Evolutionary conservation across 30 jellyfish, hydroid and myxozoan genomes (phyloP).

Genomic region (Mastigias papua): DNA sequence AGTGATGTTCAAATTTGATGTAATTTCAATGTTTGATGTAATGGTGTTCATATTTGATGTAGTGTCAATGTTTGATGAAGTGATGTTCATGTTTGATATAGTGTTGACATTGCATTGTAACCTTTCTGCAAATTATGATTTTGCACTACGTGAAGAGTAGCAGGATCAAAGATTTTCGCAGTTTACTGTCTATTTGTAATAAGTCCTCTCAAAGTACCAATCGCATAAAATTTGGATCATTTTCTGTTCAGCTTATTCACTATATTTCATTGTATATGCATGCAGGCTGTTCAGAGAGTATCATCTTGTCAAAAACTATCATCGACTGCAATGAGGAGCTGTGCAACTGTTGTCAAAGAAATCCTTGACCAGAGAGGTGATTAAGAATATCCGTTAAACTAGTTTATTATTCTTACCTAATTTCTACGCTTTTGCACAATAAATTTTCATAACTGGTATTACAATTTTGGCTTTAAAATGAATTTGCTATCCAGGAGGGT

Average conservation of each 20-base stretch:
- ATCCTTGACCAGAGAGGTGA: slow-evolving; percentile 37
- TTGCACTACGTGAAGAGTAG: no score
- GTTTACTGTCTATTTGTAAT: neutral
- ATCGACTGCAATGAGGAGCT: slow-evolving; percentile 27
- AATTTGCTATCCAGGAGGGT: no score
- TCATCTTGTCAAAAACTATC: slow-evolving; percentile 34
- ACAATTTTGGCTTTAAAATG: no score
- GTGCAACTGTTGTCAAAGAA: slow-evolving; percentile 20
- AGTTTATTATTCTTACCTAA: neutral
- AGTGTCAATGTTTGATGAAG: no score
- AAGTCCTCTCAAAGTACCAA: neutral
- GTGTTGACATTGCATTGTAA: no score
- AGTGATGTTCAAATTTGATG: no score
- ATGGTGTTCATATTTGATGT: no score
- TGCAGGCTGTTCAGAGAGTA: slow-evolving; percentile 34
- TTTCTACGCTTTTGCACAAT: no score
- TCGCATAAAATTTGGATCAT: neutral
- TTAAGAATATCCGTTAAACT: neutral
- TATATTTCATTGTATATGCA: neutral
- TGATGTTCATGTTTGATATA: no score
- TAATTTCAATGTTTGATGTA: no score
- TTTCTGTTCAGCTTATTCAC: neutral
- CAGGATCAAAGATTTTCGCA: neutral
- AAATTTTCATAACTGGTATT: no score
- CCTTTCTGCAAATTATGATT: no score